These are phyloP conservation scores for Cassiopea andromeda DNA, from an alignment of 30 jellyfish, hydroid and myxozoan species.

Conservation along the genomic window DNA sequence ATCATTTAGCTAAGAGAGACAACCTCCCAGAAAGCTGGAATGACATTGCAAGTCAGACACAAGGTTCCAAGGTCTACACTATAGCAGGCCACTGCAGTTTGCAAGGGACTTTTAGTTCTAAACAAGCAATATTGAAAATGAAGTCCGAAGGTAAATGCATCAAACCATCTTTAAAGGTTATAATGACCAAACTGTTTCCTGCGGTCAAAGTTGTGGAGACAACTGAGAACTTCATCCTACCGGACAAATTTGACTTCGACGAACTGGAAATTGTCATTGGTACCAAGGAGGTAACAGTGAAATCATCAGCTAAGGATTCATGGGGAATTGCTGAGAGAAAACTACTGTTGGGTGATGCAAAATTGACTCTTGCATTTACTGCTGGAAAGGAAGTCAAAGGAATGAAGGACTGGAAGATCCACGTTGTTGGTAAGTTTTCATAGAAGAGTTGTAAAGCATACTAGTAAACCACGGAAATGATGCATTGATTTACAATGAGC, in stretches of 20 bases:
- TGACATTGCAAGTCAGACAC: conserved; percentile 1
- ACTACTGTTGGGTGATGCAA: conserved; percentile 36
- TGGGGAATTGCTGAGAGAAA: conserved; percentile 45
- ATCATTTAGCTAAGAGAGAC: conserved; percentile 22
- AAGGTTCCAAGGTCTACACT: conserved; percentile 24
- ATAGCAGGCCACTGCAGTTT: conserved; percentile 51
- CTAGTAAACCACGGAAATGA: too few relatives aligned
- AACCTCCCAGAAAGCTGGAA: conserved; percentile 31
- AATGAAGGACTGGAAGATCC: conserved; percentile 34
- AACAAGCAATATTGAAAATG: conserved; percentile 16
- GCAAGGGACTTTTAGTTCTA: conserved; percentile 2
- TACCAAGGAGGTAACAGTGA: conserved; percentile 32
- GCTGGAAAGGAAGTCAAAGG: conserved; percentile 26
- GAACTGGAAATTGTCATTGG: conserved; percentile 19
- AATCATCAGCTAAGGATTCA: conserved; percentile 39
- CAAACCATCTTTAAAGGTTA: conserved; percentile 56
- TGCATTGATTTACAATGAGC: too few relatives aligned
- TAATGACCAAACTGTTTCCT: conserved; percentile 47
- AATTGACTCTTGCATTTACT: conserved; percentile 39
- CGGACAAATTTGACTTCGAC: conserved; percentile 50
- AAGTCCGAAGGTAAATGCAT: conserved; percentile 29
- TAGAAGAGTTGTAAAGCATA: not conserved
- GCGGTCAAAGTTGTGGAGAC: conserved; percentile 27
- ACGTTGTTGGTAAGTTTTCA: conserved; percentile 30
- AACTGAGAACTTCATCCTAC: conserved; percentile 41